Evolutionary conservation across 30 jellyfish, hydroid and myxozoan species (phyloP), one percentile per base, ranked within the genome.

Genomic region (Hydractinia symbiolongicarpus): DNA sequence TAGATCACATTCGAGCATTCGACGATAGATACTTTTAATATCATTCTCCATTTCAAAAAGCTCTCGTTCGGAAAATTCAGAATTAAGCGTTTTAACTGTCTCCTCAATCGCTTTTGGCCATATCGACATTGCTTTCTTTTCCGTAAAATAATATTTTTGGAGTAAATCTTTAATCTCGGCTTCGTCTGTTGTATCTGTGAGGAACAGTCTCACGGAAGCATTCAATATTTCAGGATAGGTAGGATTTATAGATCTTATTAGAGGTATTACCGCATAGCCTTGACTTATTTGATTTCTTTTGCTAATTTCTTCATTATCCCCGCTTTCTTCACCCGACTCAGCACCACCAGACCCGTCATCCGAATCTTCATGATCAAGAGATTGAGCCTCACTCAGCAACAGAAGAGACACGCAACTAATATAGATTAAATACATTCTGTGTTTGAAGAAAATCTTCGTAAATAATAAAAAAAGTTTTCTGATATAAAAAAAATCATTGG

Each of bases 41-140:
- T 77, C 85, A 54, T 62, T 77, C 80, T 77, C 78, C 85, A 77
- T 77, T 9, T 77, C 85, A 49, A 57, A 40, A 9, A 77, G 75
- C 50, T 77, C 85, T 58, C 85, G 75, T 55, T 77, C 85, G 4
- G 61, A 21, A n/a, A 77, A 77, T 53, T 51, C 54, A 14, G 60
- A 30, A 40, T 77, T 77, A 9, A 77, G 55, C 11, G 75, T 61
- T 49, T 62, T 64, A 21, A 54, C 85, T 15, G 85, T 77, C 60
- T 77, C 85, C 4, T 77, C 66, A 8, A 77, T 77, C 6, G 85
- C 85, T 64, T 77, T 77, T n/a, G 85, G 85, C 85, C 85, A 77
- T 13, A 77, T 60, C 17, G 85, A 77, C 15, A 54, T 60, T 13
- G 50, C 56, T 77, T 77, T 64, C 17, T 77, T 60, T 13, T 53